phyloP scores from a whole-genome alignment of 1,140 invertebrate species.

The Zaprionus tsacasi region DNA sequence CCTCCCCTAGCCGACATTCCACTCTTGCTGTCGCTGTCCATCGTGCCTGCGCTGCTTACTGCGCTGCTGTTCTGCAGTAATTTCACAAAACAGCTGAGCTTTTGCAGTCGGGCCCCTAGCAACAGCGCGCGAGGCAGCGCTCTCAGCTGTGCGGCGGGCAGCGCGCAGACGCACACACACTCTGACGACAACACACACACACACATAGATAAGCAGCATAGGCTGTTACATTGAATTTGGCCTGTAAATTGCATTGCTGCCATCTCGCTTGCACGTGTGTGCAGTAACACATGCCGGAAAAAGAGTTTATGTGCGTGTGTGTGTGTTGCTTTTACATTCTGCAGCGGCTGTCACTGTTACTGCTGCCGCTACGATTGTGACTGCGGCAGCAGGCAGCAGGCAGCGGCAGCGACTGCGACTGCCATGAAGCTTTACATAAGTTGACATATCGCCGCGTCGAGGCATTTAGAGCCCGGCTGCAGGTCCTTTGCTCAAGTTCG shows the following conservation, averaged over 20 bases:
- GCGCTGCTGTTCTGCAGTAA: conserved; percentile 18
- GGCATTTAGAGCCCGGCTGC: conserved; percentile 73
- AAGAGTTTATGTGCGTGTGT: conserved; percentile 36
- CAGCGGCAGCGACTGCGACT: conserved; percentile 16
- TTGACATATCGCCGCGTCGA: conserved; percentile 65
- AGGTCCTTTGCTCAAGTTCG: conserved; percentile 77
- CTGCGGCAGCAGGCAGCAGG: not conserved
- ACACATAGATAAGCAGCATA: conserved; percentile 15
- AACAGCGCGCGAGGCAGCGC: conserved; percentile 37
- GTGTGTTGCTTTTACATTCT: conserved; percentile 14
- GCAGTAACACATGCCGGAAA: conserved; percentile 69
- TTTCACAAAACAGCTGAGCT: conserved; percentile 49
- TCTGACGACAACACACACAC: conserved; percentile 1
- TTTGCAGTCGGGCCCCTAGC: conserved; percentile 52
- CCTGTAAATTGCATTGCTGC: conserved; percentile 76
- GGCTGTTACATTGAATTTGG: conserved; percentile 66
- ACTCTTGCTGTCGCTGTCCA: not conserved
- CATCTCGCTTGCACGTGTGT: conserved; percentile 58
- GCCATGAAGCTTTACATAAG: conserved; percentile 72
- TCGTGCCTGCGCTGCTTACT: not conserved
- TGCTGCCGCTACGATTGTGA: not conserved
- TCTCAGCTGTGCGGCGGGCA: conserved; percentile 50
- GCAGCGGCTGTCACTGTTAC: conserved; percentile 16
- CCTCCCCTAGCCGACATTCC: not conserved
- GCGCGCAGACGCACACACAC: conserved; percentile 34